Evolutionary conservation across 2,113 vertebrate genomes (phyloP).

Genomic region (Phalacrocorax brasilianus): DNA sequence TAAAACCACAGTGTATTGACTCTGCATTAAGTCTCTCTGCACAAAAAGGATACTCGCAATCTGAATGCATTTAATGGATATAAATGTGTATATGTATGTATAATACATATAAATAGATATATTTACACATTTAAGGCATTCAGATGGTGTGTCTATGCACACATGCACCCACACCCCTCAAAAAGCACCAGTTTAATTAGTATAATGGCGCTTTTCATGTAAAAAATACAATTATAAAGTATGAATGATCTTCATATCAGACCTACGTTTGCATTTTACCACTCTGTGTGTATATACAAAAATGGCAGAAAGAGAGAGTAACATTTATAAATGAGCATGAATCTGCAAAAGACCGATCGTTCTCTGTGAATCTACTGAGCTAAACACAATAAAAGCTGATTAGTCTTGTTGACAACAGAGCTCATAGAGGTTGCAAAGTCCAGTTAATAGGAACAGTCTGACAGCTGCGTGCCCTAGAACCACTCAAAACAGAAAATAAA

Average conservation of each 20-base stretch:
- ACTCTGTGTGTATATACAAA: background rate
- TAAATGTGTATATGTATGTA: background rate
- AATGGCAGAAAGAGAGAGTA: background rate
- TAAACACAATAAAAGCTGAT: background rate
- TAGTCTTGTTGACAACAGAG: background rate
- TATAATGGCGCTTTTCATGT: background rate
- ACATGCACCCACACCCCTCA: background rate
- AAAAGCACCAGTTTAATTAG: background rate
- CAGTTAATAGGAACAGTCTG: background rate
- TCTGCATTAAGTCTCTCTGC: background rate
- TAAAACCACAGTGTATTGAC: background rate
- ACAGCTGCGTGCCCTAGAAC: background rate
- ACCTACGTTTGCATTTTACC: background rate
- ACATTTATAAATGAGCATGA: background rate
- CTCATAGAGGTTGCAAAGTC: constrained; percentile 17
- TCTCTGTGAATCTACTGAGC: background rate
- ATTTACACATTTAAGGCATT: background rate
- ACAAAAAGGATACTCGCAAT: background rate
- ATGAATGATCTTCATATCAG: background rate
- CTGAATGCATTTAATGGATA: background rate
- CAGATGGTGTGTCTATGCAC: background rate
- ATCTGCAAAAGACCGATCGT: background rate
- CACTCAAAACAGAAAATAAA: background rate
- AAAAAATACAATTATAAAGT: background rate
- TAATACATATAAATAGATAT: background rate